These are phyloP conservation scores for Pagrus major DNA, from an alignment of 2,113 vertebrate genomes.

Conservation along the genomic window DNA sequence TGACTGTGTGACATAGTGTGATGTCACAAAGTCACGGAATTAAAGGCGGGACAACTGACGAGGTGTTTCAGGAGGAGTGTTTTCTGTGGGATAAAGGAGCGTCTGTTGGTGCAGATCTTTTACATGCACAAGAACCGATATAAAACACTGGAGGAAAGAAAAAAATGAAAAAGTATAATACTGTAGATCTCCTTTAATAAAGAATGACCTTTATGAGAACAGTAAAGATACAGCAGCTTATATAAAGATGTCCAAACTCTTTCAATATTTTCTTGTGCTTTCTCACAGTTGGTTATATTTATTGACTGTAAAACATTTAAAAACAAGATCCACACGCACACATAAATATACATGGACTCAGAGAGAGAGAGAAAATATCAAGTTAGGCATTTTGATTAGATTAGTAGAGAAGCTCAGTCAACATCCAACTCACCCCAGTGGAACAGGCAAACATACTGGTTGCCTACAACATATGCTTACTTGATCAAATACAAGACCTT, in stretches of 20 bases:
- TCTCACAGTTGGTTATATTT: background rate
- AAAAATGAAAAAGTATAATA: too few species aligned
- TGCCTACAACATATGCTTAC: background rate
- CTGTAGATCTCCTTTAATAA: too few species aligned
- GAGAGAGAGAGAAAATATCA: background rate
- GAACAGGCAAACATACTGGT: background rate
- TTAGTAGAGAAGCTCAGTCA: background rate
- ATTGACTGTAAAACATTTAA: background rate
- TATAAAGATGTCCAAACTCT: background rate
- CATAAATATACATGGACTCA: background rate
- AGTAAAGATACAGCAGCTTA: background rate
- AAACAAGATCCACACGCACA: background rate
- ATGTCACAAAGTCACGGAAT: too few species aligned
- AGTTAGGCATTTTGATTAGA: constrained; percentile 6
- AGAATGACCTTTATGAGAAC: background rate
- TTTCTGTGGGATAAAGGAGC: too few species aligned
- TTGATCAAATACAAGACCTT: constrained; percentile 6
- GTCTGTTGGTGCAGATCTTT: too few species aligned
- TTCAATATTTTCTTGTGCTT: background rate
- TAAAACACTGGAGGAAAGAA: too few species aligned
- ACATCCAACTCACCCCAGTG: background rate
- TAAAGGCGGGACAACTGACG: too few species aligned
- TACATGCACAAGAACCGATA: too few species aligned
- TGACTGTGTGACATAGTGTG: too few species aligned
- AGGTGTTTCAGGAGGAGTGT: too few species aligned